phyloP scores from a whole-genome alignment of 2,888 invertebrate species.

The Abscondita cerata region DNA sequence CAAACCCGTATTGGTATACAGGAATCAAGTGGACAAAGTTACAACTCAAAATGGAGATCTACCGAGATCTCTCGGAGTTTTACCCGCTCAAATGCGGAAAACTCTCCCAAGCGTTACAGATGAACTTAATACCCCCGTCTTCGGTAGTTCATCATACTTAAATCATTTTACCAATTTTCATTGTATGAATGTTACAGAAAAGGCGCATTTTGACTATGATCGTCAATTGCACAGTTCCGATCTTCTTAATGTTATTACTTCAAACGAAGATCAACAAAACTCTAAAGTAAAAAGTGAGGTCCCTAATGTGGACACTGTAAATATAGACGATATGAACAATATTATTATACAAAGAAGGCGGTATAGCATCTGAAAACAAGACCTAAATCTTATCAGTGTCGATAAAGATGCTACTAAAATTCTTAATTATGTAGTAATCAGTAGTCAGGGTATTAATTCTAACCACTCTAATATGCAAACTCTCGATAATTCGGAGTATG shows the following conservation, averaged over 20 bases:
- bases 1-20: neutral
- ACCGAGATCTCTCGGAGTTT: slow-evolving; percentile 72
- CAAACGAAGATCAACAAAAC: slow-evolving; percentile 26
- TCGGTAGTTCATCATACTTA: slow-evolving; percentile 46
- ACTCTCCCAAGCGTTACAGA: slow-evolving; percentile 56
- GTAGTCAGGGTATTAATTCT: slow-evolving; percentile 25
- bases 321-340: slow-evolving; percentile 25
- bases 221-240: slow-evolving; percentile 22
- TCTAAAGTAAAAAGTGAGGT: slow-evolving; percentile 31
- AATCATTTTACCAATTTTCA: slow-evolving; percentile 24
- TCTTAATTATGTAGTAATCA: slow-evolving; percentile 30
- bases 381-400: slow-evolving; percentile 26
- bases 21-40: slow-evolving; percentile 2
- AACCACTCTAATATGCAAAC: slow-evolving; percentile 31
- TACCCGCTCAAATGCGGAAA: slow-evolving; percentile 64
- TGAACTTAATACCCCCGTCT: slow-evolving; percentile 55
- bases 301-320: slow-evolving; percentile 27
- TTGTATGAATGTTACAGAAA: slow-evolving; percentile 25
- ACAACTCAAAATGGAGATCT: slow-evolving; percentile 64
- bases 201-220: slow-evolving; percentile 36
- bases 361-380: slow-evolving; percentile 23
- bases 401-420: slow-evolving; percentile 14
- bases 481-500: slow-evolving; percentile 29
- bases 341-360: slow-evolving; percentile 24
- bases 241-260: slow-evolving; percentile 27